phyloP scores from a whole-genome alignment of 2,797 vertebrate genomes.

The Sebastes steindachneri region DNA sequence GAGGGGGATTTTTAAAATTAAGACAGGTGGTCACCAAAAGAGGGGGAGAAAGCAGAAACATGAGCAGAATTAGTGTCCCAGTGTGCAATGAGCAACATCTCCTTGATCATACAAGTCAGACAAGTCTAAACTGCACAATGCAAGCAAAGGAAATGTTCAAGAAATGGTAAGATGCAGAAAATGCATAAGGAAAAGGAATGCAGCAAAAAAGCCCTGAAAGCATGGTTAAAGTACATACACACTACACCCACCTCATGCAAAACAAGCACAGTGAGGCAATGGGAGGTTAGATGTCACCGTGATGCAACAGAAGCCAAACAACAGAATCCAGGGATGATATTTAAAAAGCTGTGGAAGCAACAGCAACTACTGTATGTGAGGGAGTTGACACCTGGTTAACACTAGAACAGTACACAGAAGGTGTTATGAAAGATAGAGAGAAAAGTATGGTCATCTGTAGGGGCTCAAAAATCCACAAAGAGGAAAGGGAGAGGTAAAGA shows the following conservation, averaged over 20 bases:
- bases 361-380: conserved; percentile 7
- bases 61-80: conserved; percentile 9
- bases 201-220: background rate
- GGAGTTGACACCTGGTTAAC: background rate
- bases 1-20: background rate
- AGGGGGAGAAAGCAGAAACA: background rate
- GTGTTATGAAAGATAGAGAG: conserved; percentile 5
- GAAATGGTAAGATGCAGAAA: background rate
- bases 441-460: conserved; percentile 20
- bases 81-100: background rate
- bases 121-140: background rate
- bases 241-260: background rate
- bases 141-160: background rate
- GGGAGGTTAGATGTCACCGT: background rate
- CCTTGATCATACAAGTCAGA: background rate
- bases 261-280: background rate
- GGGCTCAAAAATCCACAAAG: conserved; percentile 35
- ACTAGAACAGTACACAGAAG: conserved; percentile 1
- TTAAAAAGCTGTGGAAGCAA: conserved; percentile 1
- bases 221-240: background rate
- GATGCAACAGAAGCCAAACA: background rate
- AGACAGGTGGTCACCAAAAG: background rate
- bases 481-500: conserved; percentile 40
- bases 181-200: background rate
- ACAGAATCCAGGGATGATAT: background rate